phyloP scores from a whole-genome alignment of 2,797 vertebrate genomes.

The Pseudocheirus occidentalis region DNA sequence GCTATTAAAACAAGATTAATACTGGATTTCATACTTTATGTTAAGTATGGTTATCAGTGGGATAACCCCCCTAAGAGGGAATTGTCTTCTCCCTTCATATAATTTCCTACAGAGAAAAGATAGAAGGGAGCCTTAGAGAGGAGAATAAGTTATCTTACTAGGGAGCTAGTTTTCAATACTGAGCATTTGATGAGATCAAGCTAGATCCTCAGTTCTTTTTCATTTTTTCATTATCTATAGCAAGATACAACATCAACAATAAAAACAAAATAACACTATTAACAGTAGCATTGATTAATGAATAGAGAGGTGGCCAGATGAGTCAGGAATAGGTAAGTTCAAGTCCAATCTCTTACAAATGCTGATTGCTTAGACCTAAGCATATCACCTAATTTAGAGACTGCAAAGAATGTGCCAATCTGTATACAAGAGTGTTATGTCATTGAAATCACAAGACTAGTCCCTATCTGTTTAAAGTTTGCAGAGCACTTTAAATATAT shows the following conservation, averaged over 20 bases:
- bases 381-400: neutral
- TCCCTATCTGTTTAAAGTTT: neutral
- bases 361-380: neutral
- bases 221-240: neutral
- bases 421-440: neutral
- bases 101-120: neutral
- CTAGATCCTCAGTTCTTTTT: neutral
- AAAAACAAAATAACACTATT: neutral
- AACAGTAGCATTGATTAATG: neutral
- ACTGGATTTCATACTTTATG: neutral
- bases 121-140: neutral
- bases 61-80: neutral
- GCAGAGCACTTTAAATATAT: neutral
- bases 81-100: neutral
- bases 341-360: neutral
- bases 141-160: neutral
- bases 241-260: neutral
- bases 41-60: neutral
- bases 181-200: neutral
- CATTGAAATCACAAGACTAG: neutral
- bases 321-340: neutral
- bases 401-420: neutral
- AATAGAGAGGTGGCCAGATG: neutral
- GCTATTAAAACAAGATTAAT: constrained; percentile 3
- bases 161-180: neutral